A percentile compares a stretch with the other conserved stretches of the same genome.
phyloP scores from a whole-genome alignment of 2,797 vertebrate genomes.

The Eulemur rubriventer region DNA sequence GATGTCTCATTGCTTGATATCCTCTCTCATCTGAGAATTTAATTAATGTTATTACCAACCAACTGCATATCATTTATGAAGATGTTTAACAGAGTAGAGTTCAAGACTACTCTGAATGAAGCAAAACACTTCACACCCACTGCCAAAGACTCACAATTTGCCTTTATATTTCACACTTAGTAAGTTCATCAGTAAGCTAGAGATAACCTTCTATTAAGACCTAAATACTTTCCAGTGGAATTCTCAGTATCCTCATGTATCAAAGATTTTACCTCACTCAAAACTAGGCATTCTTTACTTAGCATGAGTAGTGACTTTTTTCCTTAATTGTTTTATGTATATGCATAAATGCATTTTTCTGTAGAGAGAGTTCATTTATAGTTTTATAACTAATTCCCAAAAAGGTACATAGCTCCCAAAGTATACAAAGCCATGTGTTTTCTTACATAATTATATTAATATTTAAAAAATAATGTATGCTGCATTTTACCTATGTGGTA shows the following conservation, averaged over 20 bases:
- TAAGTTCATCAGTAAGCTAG: neutral
- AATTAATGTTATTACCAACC: slow-evolving; percentile 68
- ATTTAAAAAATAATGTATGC: neutral
- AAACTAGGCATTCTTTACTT: neutral
- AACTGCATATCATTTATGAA: slow-evolving; percentile 56
- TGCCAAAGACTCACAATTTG: neutral
- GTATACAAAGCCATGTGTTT: neutral
- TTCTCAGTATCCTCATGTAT: neutral
- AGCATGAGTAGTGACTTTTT: neutral
- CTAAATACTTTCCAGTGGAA: neutral
- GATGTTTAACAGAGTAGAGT: slow-evolving; percentile 52
- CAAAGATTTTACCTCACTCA: neutral
- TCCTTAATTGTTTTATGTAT: neutral
- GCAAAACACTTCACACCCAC: neutral
- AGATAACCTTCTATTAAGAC: neutral
- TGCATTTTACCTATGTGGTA: neutral
- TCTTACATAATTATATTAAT: neutral
- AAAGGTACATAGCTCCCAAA: neutral
- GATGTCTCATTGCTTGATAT: slow-evolving; percentile 57
- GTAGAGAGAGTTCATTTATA: neutral
- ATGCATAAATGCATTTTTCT: neutral
- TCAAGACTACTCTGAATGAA: slow-evolving; percentile 41
- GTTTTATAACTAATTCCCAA: neutral
- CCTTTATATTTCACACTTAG: neutral
- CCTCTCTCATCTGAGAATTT: slow-evolving; percentile 60